phyloP scores from a whole-genome alignment of 2,113 vertebrate genomes.

The Albula glossodonta region DNA sequence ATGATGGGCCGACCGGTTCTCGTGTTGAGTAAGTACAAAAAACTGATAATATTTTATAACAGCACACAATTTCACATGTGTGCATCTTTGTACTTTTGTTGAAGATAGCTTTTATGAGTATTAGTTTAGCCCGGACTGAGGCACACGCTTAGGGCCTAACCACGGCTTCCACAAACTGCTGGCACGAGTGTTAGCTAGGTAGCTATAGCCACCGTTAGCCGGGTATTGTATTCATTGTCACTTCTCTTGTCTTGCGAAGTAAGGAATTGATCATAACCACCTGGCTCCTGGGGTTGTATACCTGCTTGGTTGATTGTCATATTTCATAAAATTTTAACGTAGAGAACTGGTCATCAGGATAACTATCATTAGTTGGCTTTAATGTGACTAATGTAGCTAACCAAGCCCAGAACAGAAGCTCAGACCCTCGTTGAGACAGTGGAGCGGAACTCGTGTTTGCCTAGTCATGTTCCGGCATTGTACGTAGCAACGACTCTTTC shows the following conservation, averaged over 20 bases:
- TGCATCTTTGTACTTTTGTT: neutral
- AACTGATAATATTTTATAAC: neutral
- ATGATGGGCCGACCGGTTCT: conserved; percentile 92
- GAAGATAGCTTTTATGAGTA: neutral
- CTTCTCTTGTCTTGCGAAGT: neutral
- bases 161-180: neutral
- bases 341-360: neutral
- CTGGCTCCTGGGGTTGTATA: neutral
- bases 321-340: neutral
- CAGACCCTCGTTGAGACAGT: neutral
- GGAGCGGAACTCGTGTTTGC: neutral
- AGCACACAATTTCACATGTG: neutral
- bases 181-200: neutral
- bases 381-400: neutral
- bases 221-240: neutral
- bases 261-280: neutral
- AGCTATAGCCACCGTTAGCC: neutral
- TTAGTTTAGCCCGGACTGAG: neutral
- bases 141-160: neutral
- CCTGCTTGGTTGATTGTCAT: neutral
- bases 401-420: neutral
- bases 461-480: neutral
- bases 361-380: neutral
- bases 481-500: neutral
- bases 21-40: conserved; percentile 83